Evolutionary conservation across 2,797 vertebrate species (phyloP).

Genomic region (Rhynchotus rufescens): DNA sequence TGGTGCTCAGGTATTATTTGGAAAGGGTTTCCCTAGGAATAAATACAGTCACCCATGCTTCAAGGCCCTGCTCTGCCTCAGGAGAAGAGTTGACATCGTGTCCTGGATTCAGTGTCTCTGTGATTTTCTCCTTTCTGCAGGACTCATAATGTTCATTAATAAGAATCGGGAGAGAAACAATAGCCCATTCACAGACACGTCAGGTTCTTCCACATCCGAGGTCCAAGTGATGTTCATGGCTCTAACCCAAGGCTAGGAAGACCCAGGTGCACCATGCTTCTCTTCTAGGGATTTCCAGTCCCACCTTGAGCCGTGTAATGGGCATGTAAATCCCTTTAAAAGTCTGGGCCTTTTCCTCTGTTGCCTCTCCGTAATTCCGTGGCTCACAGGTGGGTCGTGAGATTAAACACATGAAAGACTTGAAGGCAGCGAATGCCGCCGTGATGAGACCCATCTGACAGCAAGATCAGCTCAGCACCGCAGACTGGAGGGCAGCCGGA

Average conservation of each 20-base stretch:
- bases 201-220: not conserved
- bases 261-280: conserved; percentile 15
- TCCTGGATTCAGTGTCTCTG: not conserved
- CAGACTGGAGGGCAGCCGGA: not conserved
- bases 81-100: not conserved
- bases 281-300: conserved; percentile 48
- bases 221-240: not conserved
- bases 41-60: not conserved
- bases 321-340: conserved; percentile 64
- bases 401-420: conserved; percentile 74
- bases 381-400: conserved; percentile 69
- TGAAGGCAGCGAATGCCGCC: not conserved
- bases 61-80: accelerated
- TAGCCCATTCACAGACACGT: not conserved
- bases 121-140: not conserved
- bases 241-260: not conserved
- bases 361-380: conserved; percentile 48
- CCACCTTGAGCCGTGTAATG: conserved; percentile 54
- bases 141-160: not conserved
- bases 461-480: conserved; percentile 25
- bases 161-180: conserved; percentile 16
- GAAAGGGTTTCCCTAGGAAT: not conserved
- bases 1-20: not conserved
- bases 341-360: conserved; percentile 52
- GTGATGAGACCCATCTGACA: conserved; percentile 69